Evolutionary conservation across 1,140 invertebrate genomes (phyloP), one percentile per base, ranked within the genome.

Genomic region (Conus betulinus): DNA sequence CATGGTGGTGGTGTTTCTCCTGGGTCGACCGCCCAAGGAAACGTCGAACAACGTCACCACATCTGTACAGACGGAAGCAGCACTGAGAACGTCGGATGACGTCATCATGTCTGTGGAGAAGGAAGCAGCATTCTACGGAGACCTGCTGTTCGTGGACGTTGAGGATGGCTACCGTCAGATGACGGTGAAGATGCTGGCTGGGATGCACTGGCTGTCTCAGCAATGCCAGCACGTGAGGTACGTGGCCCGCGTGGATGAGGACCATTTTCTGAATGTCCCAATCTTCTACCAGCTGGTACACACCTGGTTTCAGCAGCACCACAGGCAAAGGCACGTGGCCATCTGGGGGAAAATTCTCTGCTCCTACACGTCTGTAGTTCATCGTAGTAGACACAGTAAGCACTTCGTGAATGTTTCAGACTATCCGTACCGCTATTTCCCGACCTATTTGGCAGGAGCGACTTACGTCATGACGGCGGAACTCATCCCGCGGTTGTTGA

Each of bases 281-380:
- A 96, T 98, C 17, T 96, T 98, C 17, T 99, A 98, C 96, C 97
- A 97, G 94, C 98, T 98, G 94, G 98, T 98, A 94, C 98, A 99
- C 93, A 97, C n/a, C n/a, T 97, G 98, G 74, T 96, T 98, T 23
- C 97, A 98, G 95, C 92, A 98, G n/a, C n/a, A n/a, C 15, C 96
- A 96, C 8, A 27, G 76, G 52, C 57, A 60, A 15, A 60, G 57
- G 57, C 1, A 60, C n/a, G 0, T 13, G 13, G n/a, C 78, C 17
- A 20, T 89, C 15, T 39, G 91, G 17, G 89, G 89, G 1, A 53
- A 87, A 5, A n/a, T n/a, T 8, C 67, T n/a, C 27, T 71, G 53
- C 17, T 52, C 57, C 10, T n/a, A 57, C 13, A 13, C 27, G 4
- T 60, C n/a, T 15, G 15, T 1, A 60, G n/a, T 90, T 0, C 27